Percentiles rank a stretch among this genome's conserved stretches.
These are phyloP conservation scores for Phaonia tiefii DNA, from an alignment of 2,888 invertebrate species.

Conservation along the genomic window DNA sequence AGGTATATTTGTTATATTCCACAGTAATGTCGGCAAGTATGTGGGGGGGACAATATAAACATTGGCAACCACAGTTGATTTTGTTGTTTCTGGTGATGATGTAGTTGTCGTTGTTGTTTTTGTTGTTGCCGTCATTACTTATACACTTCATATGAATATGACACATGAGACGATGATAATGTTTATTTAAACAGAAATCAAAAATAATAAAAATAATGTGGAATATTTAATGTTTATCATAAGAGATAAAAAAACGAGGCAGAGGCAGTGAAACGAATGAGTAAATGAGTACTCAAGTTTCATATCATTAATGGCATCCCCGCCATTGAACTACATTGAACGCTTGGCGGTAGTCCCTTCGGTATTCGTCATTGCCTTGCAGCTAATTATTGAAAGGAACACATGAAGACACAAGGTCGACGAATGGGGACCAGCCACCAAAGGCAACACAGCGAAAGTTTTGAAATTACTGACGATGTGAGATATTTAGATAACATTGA, in stretches of 20 bases:
- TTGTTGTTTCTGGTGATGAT: too few species aligned
- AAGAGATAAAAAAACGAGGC: too few species aligned
- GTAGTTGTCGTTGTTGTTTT: background rate
- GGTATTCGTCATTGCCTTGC: background rate
- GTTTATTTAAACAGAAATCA: slow-evolving; percentile 26
- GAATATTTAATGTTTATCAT: slow-evolving; percentile 14
- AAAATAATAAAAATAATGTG: slow-evolving; percentile 24
- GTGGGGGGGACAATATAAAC: background rate
- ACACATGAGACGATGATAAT: slow-evolving; percentile 35
- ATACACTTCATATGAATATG: slow-evolving; percentile 22
- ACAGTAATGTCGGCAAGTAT: background rate
- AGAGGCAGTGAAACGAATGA: too few species aligned
- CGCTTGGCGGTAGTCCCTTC: background rate
- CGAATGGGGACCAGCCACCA: background rate
- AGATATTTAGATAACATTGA: too few species aligned
- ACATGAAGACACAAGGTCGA: background rate
- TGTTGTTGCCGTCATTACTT: slow-evolving; percentile 13
- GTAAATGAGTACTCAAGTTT: too few species aligned
- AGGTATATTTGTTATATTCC: slow-evolving; percentile 24
- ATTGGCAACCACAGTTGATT: slow-evolving; percentile 14
- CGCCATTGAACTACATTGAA: background rate
- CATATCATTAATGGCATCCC: background rate
- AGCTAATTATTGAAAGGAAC: slow-evolving; percentile 16
- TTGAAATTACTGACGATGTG: too few species aligned
- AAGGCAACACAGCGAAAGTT: background rate